Percentiles rank a stretch among this genome's conserved stretches.
Evolutionary conservation across 2,888 invertebrate species (phyloP).

Genomic region (Sarcophaga carnaria): DNA sequence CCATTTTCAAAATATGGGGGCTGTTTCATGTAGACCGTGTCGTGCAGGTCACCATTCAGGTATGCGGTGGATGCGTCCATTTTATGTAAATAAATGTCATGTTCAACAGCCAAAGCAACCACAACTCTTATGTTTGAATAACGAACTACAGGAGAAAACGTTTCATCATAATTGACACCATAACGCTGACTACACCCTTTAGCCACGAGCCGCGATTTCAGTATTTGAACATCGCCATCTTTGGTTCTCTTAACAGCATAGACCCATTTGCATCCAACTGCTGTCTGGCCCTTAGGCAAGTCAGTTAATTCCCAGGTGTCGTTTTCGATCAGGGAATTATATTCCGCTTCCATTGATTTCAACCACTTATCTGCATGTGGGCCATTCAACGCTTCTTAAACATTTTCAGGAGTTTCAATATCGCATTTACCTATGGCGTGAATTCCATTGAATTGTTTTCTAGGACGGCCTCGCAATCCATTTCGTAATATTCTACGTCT

Average conservation of each 20-base stretch:
- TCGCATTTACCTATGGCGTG: conserved; percentile 45
- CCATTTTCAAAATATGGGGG: conserved; percentile 25
- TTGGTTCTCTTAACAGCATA: conserved; percentile 49
- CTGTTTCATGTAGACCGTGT: conserved; percentile 35
- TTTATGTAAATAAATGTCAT: conserved; percentile 32
- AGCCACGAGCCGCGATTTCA: conserved; percentile 29
- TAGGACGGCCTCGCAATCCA: conserved; percentile 59
- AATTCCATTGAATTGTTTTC: conserved; percentile 61
- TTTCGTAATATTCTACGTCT: conserved; percentile 61
- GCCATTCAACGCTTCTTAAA: conserved; percentile 51
- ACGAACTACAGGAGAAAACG: conserved; percentile 24
- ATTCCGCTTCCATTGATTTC: conserved; percentile 6
- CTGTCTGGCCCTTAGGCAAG: conserved; percentile 27
- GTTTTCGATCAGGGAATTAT: conserved; percentile 20
- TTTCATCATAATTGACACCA: conserved; percentile 31
- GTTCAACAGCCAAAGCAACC: conserved; percentile 68
- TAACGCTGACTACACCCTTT: conserved; percentile 28
- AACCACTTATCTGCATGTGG: conserved; percentile 35
- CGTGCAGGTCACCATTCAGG: conserved; percentile 18
- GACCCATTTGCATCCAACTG: conserved; percentile 69
- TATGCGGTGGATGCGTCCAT: conserved; percentile 27
- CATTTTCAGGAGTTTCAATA: conserved; percentile 43
- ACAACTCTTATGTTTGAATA: conserved; percentile 68
- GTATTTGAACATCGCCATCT: conserved; percentile 10
- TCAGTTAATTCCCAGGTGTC: conserved; percentile 15